Conservation (phyloP, 1,140 invertebrate genomes). For the Asobara japonica region DNA sequence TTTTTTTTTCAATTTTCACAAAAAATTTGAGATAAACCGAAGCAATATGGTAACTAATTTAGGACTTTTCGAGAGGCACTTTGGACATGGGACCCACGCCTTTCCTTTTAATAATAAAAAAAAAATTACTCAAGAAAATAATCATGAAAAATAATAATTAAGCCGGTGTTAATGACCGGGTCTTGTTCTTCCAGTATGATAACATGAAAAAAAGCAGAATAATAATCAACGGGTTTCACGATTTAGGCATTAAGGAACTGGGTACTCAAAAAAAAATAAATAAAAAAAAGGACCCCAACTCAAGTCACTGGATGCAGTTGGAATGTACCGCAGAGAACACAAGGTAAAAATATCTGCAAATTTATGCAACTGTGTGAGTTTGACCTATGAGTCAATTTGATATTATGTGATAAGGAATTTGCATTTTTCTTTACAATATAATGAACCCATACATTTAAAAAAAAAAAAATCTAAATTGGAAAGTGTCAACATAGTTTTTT, state of each 20-base stretch:
- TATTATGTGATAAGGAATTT: no score
- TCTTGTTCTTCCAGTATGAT: constrained; percentile 35
- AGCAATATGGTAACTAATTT: constrained; percentile 15
- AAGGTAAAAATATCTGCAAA: neutral
- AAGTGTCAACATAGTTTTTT: no score
- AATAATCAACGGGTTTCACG: constrained; percentile 24
- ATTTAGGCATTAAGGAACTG: neutral
- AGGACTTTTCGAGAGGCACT: constrained; percentile 25
- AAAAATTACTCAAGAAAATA: neutral
- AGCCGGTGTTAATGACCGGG: constrained; percentile 19
- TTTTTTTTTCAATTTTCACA: no score
- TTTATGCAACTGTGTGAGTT: neutral
- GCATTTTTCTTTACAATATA: no score
- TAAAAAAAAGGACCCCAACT: no score
- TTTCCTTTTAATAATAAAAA: constrained; percentile 12
- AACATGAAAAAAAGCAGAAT: constrained; percentile 18
- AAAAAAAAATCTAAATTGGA: no score
- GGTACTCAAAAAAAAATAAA: no score
- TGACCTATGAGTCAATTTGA: neutral
- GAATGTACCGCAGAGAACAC: neutral
- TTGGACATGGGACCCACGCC: constrained; percentile 34
- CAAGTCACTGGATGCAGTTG: neutral
- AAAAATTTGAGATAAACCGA: neutral
- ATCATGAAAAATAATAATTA: constrained; percentile 18
- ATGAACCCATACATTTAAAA: no score